A percentile compares a stretch with the other conserved stretches of the same genome.
These are phyloP conservation scores for Corythornis cristatus DNA, from an alignment of 2,113 vertebrate genomes.

Conservation along the genomic window DNA sequence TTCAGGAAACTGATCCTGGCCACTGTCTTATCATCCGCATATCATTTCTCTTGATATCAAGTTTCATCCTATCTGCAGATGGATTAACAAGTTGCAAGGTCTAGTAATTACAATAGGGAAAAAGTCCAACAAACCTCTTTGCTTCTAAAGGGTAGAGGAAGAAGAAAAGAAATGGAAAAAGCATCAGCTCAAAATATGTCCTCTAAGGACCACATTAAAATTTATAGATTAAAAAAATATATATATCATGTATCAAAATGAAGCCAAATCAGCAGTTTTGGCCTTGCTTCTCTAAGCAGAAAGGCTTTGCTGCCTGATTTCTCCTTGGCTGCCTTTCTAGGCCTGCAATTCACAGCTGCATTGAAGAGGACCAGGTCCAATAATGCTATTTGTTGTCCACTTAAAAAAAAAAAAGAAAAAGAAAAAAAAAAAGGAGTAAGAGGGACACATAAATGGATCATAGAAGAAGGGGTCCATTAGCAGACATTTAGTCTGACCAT, in stretches of 20 bases:
- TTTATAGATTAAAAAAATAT: constrained; percentile 61
- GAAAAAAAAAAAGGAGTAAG: background rate
- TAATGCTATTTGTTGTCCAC: constrained; percentile 73
- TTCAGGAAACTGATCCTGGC: background rate
- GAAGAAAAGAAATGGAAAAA: constrained; percentile 52
- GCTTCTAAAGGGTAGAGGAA: background rate
- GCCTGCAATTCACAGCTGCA: constrained; percentile 73
- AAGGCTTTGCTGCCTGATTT: constrained; percentile 64
- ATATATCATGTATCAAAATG: constrained; percentile 49
- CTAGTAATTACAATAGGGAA: background rate
- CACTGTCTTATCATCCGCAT: background rate
- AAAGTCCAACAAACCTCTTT: background rate
- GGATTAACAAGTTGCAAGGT: constrained; percentile 35
- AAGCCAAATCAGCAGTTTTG: constrained; percentile 74
- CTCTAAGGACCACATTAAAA: constrained; percentile 59
- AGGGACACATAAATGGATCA: constrained; percentile 56
- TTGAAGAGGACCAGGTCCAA: constrained; percentile 53
- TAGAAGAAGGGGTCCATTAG: constrained; percentile 66
- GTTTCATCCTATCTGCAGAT: background rate
- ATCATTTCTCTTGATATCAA: background rate
- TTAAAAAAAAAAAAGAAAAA: background rate
- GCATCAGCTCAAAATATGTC: constrained; percentile 11
- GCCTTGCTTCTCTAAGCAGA: constrained; percentile 50
- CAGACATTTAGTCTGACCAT: constrained; percentile 75
- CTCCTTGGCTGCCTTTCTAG: constrained; percentile 61